phyloP scores from a whole-genome alignment of 37 sponge, comb jelly and placozoan species.

The Mnemiopsis leidyi region DNA sequence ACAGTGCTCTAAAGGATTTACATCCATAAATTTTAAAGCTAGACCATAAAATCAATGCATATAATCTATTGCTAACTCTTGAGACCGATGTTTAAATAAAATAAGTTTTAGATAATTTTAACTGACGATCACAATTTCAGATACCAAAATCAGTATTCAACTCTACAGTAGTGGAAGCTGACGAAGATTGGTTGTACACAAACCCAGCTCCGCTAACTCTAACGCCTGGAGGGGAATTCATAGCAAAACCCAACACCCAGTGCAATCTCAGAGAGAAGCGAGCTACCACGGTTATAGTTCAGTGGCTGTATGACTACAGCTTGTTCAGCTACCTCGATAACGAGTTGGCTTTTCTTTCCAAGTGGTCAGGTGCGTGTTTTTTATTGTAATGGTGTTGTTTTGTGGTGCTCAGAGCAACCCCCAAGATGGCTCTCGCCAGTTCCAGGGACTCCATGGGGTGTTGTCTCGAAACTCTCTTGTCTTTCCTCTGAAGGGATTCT shows the following conservation, averaged over 20 bases:
- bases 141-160: slow-evolving; percentile 45
- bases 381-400: too few relatives aligned
- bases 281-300: neutral
- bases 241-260: slow-evolving; percentile 38
- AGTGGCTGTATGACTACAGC: slow-evolving; percentile 62
- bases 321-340: slow-evolving; percentile 58
- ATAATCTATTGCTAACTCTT: too few relatives aligned
- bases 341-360: slow-evolving; percentile 1
- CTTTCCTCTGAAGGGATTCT: neutral
- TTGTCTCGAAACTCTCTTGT: neutral
- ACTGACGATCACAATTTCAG: neutral
- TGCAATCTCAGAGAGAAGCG: slow-evolving; percentile 8
- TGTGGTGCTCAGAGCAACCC: too few relatives aligned
- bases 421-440: too few relatives aligned
- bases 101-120: too few relatives aligned
- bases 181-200: slow-evolving; percentile 62
- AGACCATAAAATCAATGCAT: too few relatives aligned
- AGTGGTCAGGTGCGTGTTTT: slow-evolving; percentile 54
- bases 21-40: too few relatives aligned
- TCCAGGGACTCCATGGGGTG: neutral
- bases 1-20: too few relatives aligned
- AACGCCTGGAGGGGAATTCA: slow-evolving; percentile 51
- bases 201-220: slow-evolving; percentile 30
- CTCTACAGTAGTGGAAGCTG: neutral
- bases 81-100: too few relatives aligned